phyloP scores from a whole-genome alignment of 2,113 vertebrate species.

The Daphoenositta chrysoptera region DNA sequence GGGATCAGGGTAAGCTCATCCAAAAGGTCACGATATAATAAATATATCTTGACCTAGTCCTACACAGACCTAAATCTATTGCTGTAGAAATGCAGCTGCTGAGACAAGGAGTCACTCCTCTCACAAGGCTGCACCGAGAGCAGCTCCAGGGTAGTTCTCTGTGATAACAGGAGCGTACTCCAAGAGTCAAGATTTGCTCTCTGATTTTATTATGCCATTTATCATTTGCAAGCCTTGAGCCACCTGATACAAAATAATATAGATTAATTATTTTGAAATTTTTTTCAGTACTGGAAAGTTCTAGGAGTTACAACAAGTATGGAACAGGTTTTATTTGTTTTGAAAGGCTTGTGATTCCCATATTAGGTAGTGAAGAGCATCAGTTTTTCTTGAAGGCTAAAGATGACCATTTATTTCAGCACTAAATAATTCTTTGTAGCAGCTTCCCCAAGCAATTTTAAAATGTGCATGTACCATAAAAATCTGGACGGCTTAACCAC shows the following conservation, averaged over 20 bases:
- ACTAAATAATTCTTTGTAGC: background rate
- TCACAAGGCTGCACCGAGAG: accelerated
- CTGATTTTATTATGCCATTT: background rate
- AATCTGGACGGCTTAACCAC: background rate
- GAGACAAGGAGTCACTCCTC: background rate
- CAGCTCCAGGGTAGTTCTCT: accelerated
- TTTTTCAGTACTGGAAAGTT: background rate
- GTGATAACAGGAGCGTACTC: background rate
- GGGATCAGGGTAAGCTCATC: background rate
- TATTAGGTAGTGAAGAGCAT: background rate
- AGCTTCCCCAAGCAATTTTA: background rate
- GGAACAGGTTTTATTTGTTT: background rate
- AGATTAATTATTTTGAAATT: background rate
- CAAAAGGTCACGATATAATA: background rate
- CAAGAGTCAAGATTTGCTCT: background rate
- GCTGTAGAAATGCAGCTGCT: background rate
- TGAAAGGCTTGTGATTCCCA: background rate
- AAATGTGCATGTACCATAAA: background rate
- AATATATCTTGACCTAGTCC: background rate
- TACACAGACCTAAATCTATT: background rate
- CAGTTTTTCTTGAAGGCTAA: background rate
- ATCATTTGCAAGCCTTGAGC: background rate
- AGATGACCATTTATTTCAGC: background rate
- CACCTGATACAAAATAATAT: background rate
- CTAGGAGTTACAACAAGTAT: background rate